These are phyloP conservation scores for Itoplectis maculator DNA, from an alignment of 2,888 invertebrate species.

Conservation along the genomic window DNA sequence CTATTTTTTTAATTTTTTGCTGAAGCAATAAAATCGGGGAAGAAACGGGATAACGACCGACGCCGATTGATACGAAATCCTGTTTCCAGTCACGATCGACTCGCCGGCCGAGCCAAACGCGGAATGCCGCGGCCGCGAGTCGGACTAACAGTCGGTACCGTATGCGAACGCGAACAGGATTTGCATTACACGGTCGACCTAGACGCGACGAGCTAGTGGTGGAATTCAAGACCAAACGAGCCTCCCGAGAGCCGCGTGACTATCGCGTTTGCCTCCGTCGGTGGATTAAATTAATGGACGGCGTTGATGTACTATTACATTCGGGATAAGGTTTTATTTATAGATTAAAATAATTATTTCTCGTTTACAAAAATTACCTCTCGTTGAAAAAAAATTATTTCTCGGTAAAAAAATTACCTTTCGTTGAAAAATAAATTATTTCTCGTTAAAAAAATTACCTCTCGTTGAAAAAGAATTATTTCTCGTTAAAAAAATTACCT, in stretches of 20 bases:
- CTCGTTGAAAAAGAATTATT: too few relatives aligned
- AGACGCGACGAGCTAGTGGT: slow-evolving; percentile 60
- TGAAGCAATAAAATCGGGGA: neutral
- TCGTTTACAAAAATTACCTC: too few relatives aligned
- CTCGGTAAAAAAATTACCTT: too few relatives aligned
- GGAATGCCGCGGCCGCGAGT: too few relatives aligned
- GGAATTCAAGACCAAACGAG: slow-evolving; percentile 65
- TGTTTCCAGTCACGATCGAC: slow-evolving; percentile 43
- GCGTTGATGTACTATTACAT: neutral
- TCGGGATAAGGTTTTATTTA: neutral
- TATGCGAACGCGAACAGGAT: slow-evolving; percentile 55
- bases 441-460: too few relatives aligned
- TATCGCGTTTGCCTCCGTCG: slow-evolving; percentile 45
- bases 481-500: too few relatives aligned
- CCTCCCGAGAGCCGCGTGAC: slow-evolving; percentile 9
- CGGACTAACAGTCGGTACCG: slow-evolving; percentile 44
- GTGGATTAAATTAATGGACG: neutral
- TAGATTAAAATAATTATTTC: neutral
- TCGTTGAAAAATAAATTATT: too few relatives aligned
- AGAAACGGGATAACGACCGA: neutral
- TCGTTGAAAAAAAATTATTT: too few relatives aligned
- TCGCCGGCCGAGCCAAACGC: slow-evolving; percentile 44
- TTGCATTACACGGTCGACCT: slow-evolving; percentile 63
- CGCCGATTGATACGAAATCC: slow-evolving; percentile 8
- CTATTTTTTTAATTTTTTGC: neutral